Evolutionary conservation across 2,113 vertebrate species (phyloP).

Genomic region (Pluvianellus socialis): DNA sequence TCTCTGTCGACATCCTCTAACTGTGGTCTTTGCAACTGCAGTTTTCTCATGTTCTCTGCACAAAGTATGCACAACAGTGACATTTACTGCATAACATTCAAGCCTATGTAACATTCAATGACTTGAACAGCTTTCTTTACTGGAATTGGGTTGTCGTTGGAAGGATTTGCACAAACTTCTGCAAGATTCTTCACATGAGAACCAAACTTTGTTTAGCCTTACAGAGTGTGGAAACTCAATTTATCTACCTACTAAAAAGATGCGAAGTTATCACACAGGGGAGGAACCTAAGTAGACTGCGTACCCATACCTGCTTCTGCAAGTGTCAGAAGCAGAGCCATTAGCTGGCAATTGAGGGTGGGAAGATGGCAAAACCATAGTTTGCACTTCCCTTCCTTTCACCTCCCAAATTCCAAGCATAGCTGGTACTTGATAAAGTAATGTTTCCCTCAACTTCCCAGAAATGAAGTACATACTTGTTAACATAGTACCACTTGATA

Average conservation of each 20-base stretch:
- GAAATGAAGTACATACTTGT: not conserved
- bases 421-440: not conserved
- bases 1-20: constrained; percentile 18
- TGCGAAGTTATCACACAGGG: not conserved
- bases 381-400: not conserved
- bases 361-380: not conserved
- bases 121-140: not conserved
- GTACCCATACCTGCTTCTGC: not conserved
- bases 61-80: not conserved
- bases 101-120: not conserved
- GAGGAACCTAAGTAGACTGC: not conserved
- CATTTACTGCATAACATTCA: not conserved
- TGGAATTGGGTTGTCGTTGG: not conserved
- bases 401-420: not conserved
- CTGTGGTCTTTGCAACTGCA: not conserved
- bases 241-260: not conserved
- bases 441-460: not conserved
- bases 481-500: not conserved
- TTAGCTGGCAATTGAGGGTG: not conserved
- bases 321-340: not conserved
- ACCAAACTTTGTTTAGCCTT: not conserved
- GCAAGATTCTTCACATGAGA: not conserved
- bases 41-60: constrained; percentile 31
- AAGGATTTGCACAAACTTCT: not conserved
- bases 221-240: not conserved